Base-by-base conservation (phyloP, 1,140 invertebrate species). In the Trichoplusia ni region DNA sequence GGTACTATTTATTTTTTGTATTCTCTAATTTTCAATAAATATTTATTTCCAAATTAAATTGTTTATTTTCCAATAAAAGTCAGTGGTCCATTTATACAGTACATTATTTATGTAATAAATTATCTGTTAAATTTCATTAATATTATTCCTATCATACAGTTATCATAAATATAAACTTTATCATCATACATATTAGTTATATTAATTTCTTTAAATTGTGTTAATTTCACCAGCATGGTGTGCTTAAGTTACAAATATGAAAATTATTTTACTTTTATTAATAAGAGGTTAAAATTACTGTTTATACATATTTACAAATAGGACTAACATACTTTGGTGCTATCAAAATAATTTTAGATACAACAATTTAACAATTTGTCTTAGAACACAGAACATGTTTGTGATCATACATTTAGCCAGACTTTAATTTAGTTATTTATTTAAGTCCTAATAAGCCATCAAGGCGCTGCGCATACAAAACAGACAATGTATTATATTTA, bases 1-100 rank as follows among this genome's bases (percentile, higher is more conserved):
- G 60, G 73, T 73, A 76, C 56, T 78, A 84, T 82, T 84, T 84
- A 83, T 82, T 80, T 84, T 83, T 82, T 86, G 80, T 84, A 86
- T 75, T 71, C 72, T 51, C 25, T 14, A 46, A 47, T 67, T 71
- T 71, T 64, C 63, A 85, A 83, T 85, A 85, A 85, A 79, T 71
- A 82, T 81, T 79, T 83, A 75, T 74, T 71, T 56, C 42, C 40
- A 62, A 58, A 64, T 21, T 46, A 6, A 49, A 16, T 53, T 63
- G 49, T 73, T 67, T 67, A 49, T 58, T 58, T 66, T 46, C n/a
- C 7, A 38, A 54, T 16, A 54, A 38, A 40, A 54, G 13, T 23
- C 51, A 35, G 35, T 38, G 19, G 7, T 38, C 33, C 19, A 54
- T 54, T 47, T 9, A 38, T 40, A 40, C 51, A 54, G 35, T 54